Base-by-base conservation (phyloP, 2,113 vertebrate species). In the Acrocephalus kingi region DNA sequence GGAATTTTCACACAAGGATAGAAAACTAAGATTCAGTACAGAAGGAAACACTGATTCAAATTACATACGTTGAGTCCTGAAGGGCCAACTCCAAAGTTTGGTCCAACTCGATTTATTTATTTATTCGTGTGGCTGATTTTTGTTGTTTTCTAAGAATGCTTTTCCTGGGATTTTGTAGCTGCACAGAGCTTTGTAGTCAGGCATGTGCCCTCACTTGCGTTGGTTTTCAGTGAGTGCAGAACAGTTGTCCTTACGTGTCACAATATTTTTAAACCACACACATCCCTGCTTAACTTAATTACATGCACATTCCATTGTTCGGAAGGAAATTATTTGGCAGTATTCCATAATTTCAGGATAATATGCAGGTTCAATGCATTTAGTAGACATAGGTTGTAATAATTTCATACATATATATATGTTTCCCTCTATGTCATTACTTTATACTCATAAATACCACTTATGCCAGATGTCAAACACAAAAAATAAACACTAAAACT, bases 401-500 rank as follows among this genome's bases (percentile, higher is more conserved):
- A 31, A 73, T 66, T 86, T 69, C 54, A 54, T 20, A 15, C 55
- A 13, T 59, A 35, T 58, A 9, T n/a, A 7, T 58, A 23, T 58
- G 22, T 58, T 41, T 14, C 37, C 25, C 25, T 41, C 25, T 41
- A 41, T 62, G 10, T 72, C 59, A 85, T 89, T 80, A 49, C 37
- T 86, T 91, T 41, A 84, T 37, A 14, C 19, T 78, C 45, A 68
- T 33, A 92, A 93, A 92, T 72, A 74, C 31, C 61, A 35, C 79
- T 88, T 56, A 5, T 9, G 28, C 59, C 75, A 77, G 61, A 67
- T 41, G 35, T 72, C 76, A 91, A 90, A 62, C 43, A 77, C 71
- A 56, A 39, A 39, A 39, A 39, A 39, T 39, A 39, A 39, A 19
- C 67, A 75, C 62, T 16, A 11, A 56, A 86, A 46, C 39, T 88